Evolutionary conservation across 2,113 vertebrate species (phyloP).

Genomic region (Cygnus atratus): DNA sequence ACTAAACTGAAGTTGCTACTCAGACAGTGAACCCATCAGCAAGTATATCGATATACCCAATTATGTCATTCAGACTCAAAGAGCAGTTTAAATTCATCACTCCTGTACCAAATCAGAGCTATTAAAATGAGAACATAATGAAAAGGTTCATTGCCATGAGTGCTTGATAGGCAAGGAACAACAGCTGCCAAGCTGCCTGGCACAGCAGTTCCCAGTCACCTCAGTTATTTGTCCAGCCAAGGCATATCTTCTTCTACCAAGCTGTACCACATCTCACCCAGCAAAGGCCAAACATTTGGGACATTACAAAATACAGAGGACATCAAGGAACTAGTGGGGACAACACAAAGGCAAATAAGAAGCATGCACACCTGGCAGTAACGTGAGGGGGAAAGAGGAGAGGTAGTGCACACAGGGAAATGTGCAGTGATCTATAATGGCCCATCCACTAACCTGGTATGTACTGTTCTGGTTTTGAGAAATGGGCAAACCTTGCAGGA

Average conservation of each 20-base stretch:
- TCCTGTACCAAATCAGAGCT: neutral
- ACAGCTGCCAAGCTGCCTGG: neutral
- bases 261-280: neutral
- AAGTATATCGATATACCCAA: fast-evolving
- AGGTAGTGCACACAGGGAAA: fast-evolving
- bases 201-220: neutral
- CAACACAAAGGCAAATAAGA: neutral
- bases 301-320: neutral
- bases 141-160: neutral
- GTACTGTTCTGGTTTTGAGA: neutral
- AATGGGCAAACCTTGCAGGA: neutral
- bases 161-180: neutral
- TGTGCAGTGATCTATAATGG: fast-evolving
- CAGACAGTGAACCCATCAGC: neutral
- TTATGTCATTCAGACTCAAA: neutral
- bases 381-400: neutral
- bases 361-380: fast-evolving
- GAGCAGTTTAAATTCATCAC: neutral
- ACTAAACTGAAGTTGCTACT: neutral
- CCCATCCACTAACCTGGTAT: neutral
- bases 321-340: neutral
- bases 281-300: neutral
- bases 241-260: neutral
- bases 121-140: neutral
- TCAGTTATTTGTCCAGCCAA: neutral